These are phyloP conservation scores for Fopius arisanus DNA, from an alignment of 1,140 invertebrate genomes.

Conservation along the genomic window DNA sequence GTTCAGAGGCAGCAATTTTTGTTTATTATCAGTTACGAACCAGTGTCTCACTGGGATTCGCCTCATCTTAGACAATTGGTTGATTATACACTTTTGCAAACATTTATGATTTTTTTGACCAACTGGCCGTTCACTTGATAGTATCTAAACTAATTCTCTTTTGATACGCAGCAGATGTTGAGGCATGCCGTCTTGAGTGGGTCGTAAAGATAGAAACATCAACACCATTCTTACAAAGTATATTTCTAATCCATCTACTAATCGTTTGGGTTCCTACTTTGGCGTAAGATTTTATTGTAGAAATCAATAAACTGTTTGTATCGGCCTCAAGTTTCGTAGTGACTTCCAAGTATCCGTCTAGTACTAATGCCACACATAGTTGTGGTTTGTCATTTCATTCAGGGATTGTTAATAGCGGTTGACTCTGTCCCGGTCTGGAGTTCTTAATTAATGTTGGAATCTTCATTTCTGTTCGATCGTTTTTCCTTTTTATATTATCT, in stretches of 20 bases:
- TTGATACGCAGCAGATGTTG: constrained; percentile 6
- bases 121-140: background rate
- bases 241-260: constrained; percentile 21
- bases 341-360: too few relatives aligned
- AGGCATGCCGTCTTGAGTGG: constrained; percentile 19
- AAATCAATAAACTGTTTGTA: too few relatives aligned
- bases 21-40: background rate
- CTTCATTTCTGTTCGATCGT: background rate
- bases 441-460: background rate
- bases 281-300: too few relatives aligned
- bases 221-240: constrained; percentile 2
- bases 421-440: background rate
- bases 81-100: constrained; percentile 26
- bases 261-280: constrained; percentile 6
- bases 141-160: background rate
- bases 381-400: constrained; percentile 1
- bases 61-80: background rate
- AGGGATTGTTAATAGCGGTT: background rate
- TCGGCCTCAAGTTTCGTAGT: too few relatives aligned
- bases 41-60: too few relatives aligned
- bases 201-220: background rate
- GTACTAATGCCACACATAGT: background rate
- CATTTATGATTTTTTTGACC: constrained; percentile 19
- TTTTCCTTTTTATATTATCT: background rate
- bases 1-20: constrained; percentile 10